Evolutionary conservation across 2,797 vertebrate genomes (phyloP).

Genomic region (Cyprinella venusta): DNA sequence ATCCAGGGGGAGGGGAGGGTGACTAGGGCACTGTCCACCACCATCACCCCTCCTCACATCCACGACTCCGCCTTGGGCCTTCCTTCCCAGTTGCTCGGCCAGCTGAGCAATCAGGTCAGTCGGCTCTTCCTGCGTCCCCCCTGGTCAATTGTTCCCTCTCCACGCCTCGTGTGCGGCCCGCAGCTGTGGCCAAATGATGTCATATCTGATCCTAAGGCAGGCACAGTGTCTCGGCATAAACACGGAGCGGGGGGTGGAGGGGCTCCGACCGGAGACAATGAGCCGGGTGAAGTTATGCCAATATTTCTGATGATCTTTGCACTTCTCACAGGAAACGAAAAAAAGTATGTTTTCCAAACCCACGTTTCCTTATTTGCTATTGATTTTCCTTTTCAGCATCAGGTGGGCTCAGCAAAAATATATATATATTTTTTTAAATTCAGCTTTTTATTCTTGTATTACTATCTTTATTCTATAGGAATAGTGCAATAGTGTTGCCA

Average conservation of each 20-base stretch:
- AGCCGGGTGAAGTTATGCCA: constrained; percentile 48
- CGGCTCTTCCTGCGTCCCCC: constrained; percentile 61
- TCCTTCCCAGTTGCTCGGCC: constrained; percentile 76
- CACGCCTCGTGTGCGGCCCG: constrained; percentile 65
- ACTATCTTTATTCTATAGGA: constrained; percentile 4
- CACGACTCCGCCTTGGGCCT: constrained; percentile 64
- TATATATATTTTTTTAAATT: too few relatives aligned
- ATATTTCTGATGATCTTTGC: constrained; percentile 57
- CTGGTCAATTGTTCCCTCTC: constrained; percentile 61
- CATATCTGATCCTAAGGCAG: constrained; percentile 75
- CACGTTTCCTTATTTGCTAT: constrained; percentile 21
- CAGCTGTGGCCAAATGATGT: constrained; percentile 81
- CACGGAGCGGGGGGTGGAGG: constrained; percentile 65
- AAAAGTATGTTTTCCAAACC: constrained; percentile 36
- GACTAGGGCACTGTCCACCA: constrained; percentile 50
- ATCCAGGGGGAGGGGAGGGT: constrained; percentile 57
- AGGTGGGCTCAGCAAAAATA: constrained; percentile 1
- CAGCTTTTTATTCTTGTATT: background rate
- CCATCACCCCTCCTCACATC: constrained; percentile 49
- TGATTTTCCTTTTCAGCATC: constrained; percentile 24
- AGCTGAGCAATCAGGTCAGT: constrained; percentile 86
- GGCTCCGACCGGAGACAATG: constrained; percentile 57
- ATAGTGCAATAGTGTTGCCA: constrained; percentile 45
- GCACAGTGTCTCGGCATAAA: constrained; percentile 70
- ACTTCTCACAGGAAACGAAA: constrained; percentile 54